A percentile compares a stretch with the other conserved stretches of the same genome.
phyloP scores from a whole-genome alignment of 2,113 vertebrate species.

The Poeciliopsis prolifica region DNA sequence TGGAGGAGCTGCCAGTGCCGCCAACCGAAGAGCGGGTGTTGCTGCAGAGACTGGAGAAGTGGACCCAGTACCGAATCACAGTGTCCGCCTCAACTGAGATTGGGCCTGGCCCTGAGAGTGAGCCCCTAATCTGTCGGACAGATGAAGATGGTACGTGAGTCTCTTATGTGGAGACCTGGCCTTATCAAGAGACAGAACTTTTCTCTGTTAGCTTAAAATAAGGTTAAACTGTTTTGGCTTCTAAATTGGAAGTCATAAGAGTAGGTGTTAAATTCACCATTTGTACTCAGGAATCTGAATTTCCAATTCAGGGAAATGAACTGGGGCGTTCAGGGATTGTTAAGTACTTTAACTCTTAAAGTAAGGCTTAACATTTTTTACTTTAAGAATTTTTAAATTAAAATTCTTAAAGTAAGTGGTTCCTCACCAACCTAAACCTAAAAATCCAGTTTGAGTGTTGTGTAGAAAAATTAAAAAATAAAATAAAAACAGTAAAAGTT shows the following conservation, averaged over 20 bases:
- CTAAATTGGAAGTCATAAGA: not conserved
- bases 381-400: too few species aligned
- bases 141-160: conserved; percentile 91
- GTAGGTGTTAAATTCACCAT: not conserved
- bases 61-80: conserved; percentile 93
- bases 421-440: too few species aligned
- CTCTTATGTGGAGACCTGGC: not conserved
- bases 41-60: conserved; percentile 95
- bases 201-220: not conserved
- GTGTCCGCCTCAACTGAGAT: conserved; percentile 89
- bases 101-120: conserved; percentile 93
- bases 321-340: too few species aligned
- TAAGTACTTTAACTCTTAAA: too few species aligned
- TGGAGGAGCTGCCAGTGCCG: conserved; percentile 86
- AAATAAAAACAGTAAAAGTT: not conserved
- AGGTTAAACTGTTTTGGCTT: not conserved
- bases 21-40: conserved; percentile 85
- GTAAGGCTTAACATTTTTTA: too few species aligned
- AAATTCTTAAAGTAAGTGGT: not conserved
- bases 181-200: not conserved
- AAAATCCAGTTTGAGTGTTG: too few species aligned
- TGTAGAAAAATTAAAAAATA: too few species aligned
- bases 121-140: conserved; percentile 89
- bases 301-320: not conserved
- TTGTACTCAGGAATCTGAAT: not conserved